Conservation (phyloP, 2,888 invertebrate genomes). For the Pseudococcus viburni region DNA sequence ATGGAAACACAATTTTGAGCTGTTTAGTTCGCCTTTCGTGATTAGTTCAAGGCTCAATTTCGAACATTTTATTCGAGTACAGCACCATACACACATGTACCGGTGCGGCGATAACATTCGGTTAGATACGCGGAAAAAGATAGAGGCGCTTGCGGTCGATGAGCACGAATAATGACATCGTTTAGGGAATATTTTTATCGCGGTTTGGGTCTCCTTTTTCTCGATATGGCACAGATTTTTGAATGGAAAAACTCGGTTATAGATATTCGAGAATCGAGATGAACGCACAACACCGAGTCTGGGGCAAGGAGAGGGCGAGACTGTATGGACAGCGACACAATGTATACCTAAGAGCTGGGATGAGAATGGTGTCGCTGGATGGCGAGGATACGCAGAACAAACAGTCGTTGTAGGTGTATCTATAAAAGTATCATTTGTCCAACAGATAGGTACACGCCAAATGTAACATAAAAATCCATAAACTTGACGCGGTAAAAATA, state of each 20-base stretch:
- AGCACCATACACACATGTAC: neutral
- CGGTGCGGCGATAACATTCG: neutral
- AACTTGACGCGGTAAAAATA: neutral
- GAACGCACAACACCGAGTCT: neutral
- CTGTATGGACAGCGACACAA: neutral
- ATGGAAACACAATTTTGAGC: neutral
- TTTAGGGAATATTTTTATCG: constrained; percentile 16
- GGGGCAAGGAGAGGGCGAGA: neutral
- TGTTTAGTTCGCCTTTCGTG: neutral
- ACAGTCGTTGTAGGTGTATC: neutral
- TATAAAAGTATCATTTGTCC: neutral
- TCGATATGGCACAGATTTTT: neutral
- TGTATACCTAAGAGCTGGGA: neutral
- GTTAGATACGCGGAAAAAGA: constrained; percentile 20
- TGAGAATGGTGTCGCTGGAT: neutral
- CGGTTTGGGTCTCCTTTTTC: neutral
- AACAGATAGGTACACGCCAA: neutral
- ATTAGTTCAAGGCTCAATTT: constrained; percentile 16
- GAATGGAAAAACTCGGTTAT: neutral
- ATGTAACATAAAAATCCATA: constrained; percentile 23
- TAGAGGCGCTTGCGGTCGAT: constrained; percentile 1
- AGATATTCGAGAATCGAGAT: neutral
- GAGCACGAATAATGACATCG: neutral
- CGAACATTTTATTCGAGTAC: neutral
- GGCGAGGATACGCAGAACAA: neutral